phyloP scores from a whole-genome alignment of 1,140 invertebrate species.

The Calosoma granatense region DNA sequence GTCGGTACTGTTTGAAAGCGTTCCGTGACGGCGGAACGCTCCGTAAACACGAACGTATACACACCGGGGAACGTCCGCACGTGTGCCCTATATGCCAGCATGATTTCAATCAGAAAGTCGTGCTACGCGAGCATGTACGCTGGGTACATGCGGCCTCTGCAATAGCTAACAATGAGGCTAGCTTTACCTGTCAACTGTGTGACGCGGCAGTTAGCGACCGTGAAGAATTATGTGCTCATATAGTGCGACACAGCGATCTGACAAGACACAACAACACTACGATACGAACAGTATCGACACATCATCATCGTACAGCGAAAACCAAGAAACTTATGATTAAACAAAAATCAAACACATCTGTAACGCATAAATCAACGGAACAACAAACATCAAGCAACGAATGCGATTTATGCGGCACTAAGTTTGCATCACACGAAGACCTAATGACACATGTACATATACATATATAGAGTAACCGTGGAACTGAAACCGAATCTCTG shows the following conservation, averaged over 20 bases:
- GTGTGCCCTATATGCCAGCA: conserved; percentile 53
- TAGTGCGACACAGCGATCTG: conserved; percentile 41
- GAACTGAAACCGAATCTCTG: too few species aligned
- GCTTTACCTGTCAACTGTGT: conserved; percentile 36
- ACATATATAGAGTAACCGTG: conserved; percentile 36
- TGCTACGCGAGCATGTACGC: conserved; percentile 39
- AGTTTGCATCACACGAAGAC: conserved; percentile 31
- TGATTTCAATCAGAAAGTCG: conserved; percentile 46
- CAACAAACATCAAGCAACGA: conserved; percentile 24
- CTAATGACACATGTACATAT: conserved; percentile 37
- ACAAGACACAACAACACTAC: too few species aligned
- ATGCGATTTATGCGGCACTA: conserved; percentile 35
- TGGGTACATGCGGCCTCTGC: conserved; percentile 40
- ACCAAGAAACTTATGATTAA: neutral
- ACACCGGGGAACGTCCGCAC: conserved; percentile 55
- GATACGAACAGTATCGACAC: too few species aligned
- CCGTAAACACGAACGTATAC: conserved; percentile 50
- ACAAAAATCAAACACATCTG: neutral
- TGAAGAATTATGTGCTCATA: conserved; percentile 41
- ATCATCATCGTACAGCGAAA: too few species aligned
- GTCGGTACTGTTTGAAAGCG: conserved; percentile 70
- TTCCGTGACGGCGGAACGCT: conserved; percentile 52
- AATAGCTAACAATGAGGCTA: conserved; percentile 31
- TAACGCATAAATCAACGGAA: conserved; percentile 17
- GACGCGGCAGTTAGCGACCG: conserved; percentile 34